These are phyloP conservation scores for Desoria tigrina DNA, from an alignment of 2,888 invertebrate genomes.

Conservation along the genomic window DNA sequence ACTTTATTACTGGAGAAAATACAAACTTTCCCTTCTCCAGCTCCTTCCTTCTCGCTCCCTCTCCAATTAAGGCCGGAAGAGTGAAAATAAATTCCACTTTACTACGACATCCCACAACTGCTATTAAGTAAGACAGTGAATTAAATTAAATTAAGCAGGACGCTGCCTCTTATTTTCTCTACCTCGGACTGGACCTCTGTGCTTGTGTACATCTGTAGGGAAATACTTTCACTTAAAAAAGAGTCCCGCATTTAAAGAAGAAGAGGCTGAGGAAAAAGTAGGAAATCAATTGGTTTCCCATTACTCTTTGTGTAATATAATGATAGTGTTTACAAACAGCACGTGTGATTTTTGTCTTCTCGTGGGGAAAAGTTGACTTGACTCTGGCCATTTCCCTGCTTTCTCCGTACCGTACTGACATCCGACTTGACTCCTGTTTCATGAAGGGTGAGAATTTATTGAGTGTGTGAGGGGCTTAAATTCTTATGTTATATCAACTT, in stretches of 20 bases:
- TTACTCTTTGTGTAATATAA: constrained; percentile 18
- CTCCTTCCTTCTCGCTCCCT: constrained; percentile 5
- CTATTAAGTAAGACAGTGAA: constrained; percentile 25
- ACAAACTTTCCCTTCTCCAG: background rate
- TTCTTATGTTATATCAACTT: constrained; percentile 1
- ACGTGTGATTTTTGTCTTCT: constrained; percentile 29
- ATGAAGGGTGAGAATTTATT: constrained; percentile 37
- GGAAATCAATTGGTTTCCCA: constrained; percentile 21
- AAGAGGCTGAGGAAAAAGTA: background rate
- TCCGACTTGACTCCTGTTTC: constrained; percentile 28
- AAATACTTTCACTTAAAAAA: background rate
- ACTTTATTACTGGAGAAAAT: too few relatives aligned
- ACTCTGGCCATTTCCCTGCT: constrained; percentile 10
- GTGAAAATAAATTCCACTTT: constrained; percentile 25
- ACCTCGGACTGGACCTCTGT: constrained; percentile 6
- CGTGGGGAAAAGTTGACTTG: constrained; percentile 13
- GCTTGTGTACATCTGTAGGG: constrained; percentile 2
- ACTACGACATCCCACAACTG: constrained; percentile 19
- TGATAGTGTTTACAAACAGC: constrained; percentile 28
- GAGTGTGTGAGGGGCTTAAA: constrained; percentile 31
- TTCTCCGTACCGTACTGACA: constrained; percentile 23
- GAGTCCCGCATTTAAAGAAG: background rate
- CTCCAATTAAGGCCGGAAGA: constrained; percentile 18
- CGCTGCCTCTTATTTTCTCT: background rate
- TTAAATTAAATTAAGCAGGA: constrained; percentile 26